Base-by-base conservation (phyloP, 2,888 invertebrate genomes). In the Caenorhabditis drosophilae region DNA sequence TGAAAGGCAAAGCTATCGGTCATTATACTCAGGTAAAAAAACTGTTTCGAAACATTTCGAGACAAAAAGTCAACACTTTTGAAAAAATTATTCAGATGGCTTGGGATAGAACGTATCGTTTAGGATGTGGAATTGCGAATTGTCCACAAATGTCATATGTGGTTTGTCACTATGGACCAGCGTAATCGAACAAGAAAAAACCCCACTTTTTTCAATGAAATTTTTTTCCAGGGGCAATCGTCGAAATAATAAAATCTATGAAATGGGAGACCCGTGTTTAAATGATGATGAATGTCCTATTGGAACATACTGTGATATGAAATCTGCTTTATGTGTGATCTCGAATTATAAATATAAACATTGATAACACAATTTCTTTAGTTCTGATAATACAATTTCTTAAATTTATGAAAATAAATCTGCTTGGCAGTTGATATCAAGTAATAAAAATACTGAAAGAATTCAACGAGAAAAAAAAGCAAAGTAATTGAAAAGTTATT, bases 141-240 rank as follows among this genome's bases (percentile, higher is more conserved):
- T 72, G 71, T 18, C 68, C 68, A 3, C 53, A 60, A 16, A 72
- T 72, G 71, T 66, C 68, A 16, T 72, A 67, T 48, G 59, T 72
- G n/a, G 71, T 72, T 27, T 72, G 71, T 54, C 71, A 72, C 40
- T 72, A 72, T 49, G 68, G 71, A 31, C 71, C 71, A 42, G 68
- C 71, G 66, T 71, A 45, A 52, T 31, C n/a, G n/a, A n/a, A n/a
- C n/a, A n/a, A n/a, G n/a, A n/a, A n/a, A n/a, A n/a, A n/a, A n/a
- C n/a, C n/a, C n/a, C n/a, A n/a, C n/a, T n/a, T n/a, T n/a, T n/a
- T n/a, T n/a, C n/a, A n/a, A n/a, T n/a, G n/a, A n/a, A n/a, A n/a
- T n/a, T n/a, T n/a, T n/a, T 20, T 38, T 68, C 54, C 57, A 71
- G 71, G 26, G 71, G 71, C 1, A 72, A 72, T 34, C 52, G 71